A percentile compares a stretch with the other conserved stretches of the same genome.
phyloP scores from a whole-genome alignment of 1,140 invertebrate species.

The Samia ricini region DNA sequence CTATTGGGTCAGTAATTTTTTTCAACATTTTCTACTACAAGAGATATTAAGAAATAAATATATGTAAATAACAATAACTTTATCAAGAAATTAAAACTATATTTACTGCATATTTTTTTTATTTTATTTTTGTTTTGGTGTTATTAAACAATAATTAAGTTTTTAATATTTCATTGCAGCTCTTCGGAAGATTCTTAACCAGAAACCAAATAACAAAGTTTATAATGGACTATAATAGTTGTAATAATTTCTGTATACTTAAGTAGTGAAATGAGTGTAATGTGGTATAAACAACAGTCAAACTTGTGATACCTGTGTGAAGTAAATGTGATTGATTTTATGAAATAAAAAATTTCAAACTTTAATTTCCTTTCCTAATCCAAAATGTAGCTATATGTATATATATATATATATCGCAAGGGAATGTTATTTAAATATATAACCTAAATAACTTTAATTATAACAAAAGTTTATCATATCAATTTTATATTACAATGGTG shows the following conservation, averaged over 20 bases:
- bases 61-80: too few species aligned
- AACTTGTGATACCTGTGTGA: slow-evolving; percentile 37
- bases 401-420: neutral
- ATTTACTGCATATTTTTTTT: neutral
- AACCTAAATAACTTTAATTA: too few species aligned
- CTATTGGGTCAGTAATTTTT: too few species aligned
- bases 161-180: slow-evolving; percentile 53
- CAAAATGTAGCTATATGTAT: neutral
- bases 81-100: too few species aligned
- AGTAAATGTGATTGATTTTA: slow-evolving; percentile 43
- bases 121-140: neutral
- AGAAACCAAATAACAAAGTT: slow-evolving; percentile 68
- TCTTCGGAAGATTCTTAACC: slow-evolving; percentile 63
- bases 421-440: too few species aligned
- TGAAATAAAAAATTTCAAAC: slow-evolving; percentile 39
- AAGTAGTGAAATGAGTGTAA: slow-evolving; percentile 67
- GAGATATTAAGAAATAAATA: too few species aligned
- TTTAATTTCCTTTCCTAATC: slow-evolving; percentile 10
- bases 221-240: slow-evolving; percentile 70
- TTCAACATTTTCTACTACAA: too few species aligned
- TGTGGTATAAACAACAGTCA: slow-evolving; percentile 41
- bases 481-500: too few species aligned
- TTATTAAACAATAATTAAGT: too few species aligned
- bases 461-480: too few species aligned
- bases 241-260: slow-evolving; percentile 59